phyloP scores from a whole-genome alignment of 2,888 invertebrate genomes.

The Harpalus rubripes region DNA sequence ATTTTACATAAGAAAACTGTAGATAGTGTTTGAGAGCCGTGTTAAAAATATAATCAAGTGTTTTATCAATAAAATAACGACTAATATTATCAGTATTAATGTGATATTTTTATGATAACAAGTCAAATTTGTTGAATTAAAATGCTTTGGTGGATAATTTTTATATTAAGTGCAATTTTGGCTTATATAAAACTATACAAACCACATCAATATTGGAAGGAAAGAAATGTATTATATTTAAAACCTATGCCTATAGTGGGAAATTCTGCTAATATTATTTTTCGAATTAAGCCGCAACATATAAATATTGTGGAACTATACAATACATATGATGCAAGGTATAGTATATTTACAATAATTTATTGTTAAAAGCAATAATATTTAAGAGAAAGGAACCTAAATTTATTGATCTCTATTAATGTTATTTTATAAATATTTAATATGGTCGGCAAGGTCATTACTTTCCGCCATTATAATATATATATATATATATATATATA shows the following conservation, averaged over 20 bases:
- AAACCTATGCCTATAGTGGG: slow-evolving; percentile 67
- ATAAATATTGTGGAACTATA: slow-evolving; percentile 52
- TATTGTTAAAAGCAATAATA: too few relatives aligned
- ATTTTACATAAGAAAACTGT: too few relatives aligned
- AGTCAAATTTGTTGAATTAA: neutral
- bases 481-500: too few relatives aligned
- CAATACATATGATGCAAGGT: slow-evolving; percentile 66
- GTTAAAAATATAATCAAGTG: too few relatives aligned
- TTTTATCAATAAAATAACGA: too few relatives aligned
- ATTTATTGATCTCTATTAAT: too few relatives aligned
- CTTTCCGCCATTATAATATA: too few relatives aligned
- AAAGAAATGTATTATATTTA: slow-evolving; percentile 62
- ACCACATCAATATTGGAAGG: slow-evolving; percentile 67
- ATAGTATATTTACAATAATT: neutral
- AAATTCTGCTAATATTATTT: slow-evolving; percentile 59
- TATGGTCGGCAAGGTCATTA: too few relatives aligned
- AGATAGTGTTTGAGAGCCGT: too few relatives aligned
- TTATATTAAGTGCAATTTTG: slow-evolving; percentile 23
- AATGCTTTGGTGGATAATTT: slow-evolving; percentile 22
- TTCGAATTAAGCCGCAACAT: slow-evolving; percentile 50
- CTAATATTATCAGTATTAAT: neutral
- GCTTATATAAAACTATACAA: slow-evolving; percentile 42
- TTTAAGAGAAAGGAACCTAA: too few relatives aligned
- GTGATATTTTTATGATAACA: neutral
- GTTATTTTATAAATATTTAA: too few relatives aligned